phyloP scores from a whole-genome alignment of 2,888 invertebrate species.

The Apomyelois bistriatella region DNA sequence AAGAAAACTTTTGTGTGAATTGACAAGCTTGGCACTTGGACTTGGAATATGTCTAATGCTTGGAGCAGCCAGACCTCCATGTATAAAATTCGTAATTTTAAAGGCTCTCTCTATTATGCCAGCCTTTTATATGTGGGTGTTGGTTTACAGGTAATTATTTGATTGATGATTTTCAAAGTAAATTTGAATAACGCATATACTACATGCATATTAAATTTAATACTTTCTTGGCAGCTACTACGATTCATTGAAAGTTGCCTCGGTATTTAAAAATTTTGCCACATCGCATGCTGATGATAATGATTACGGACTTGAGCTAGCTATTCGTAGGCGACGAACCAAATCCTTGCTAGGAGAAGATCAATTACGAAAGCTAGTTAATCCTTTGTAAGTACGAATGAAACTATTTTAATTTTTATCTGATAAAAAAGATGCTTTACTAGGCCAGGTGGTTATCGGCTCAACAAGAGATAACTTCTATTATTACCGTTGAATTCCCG shows the following conservation, averaged over 20 bases:
- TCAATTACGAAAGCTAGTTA: conserved; percentile 58
- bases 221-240: conserved; percentile 50
- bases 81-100: conserved; percentile 69
- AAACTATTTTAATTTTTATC: too few species aligned
- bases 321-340: conserved; percentile 66
- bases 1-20: conserved; percentile 65
- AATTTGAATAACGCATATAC: background rate
- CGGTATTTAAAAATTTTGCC: conserved; percentile 58
- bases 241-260: conserved; percentile 52
- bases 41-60: conserved; percentile 69
- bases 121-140: conserved; percentile 74
- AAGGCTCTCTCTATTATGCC: conserved; percentile 67
- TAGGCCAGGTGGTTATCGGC: too few species aligned
- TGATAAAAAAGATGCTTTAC: too few species aligned
- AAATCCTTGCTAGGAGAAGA: conserved; percentile 67
- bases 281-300: conserved; percentile 39
- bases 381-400: conserved; percentile 47
- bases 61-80: conserved; percentile 64
- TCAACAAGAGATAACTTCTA: too few species aligned
- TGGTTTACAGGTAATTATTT: conserved; percentile 56
- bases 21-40: conserved; percentile 65
- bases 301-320: conserved; percentile 65
- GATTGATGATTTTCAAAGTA: background rate
- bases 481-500: too few species aligned
- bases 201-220: background rate